phyloP scores from a whole-genome alignment of 1,140 invertebrate genomes.

The Drosophila elegans region DNA sequence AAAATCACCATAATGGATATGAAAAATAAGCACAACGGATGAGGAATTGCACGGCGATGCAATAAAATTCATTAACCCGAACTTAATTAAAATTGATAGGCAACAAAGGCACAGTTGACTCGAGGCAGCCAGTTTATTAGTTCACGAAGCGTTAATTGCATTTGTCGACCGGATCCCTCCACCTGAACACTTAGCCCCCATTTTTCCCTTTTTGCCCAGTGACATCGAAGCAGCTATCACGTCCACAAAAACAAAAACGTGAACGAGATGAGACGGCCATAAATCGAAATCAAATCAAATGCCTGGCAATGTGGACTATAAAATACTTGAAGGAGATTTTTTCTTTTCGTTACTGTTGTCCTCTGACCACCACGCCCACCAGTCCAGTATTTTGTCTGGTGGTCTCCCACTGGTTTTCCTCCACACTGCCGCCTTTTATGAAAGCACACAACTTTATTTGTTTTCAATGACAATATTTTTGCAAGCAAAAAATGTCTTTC shows the following conservation, averaged over 20 bases:
- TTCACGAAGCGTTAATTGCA: slow-evolving; percentile 54
- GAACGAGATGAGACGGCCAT: slow-evolving; percentile 50
- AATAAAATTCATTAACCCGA: slow-evolving; percentile 60
- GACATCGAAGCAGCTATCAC: slow-evolving; percentile 23
- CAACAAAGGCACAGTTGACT: slow-evolving; percentile 19
- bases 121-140: slow-evolving; percentile 49
- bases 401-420: slow-evolving; percentile 4
- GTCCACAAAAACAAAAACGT: slow-evolving; percentile 19
- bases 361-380: slow-evolving; percentile 31
- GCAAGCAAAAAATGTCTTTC: slow-evolving; percentile 36
- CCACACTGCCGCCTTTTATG: slow-evolving; percentile 60
- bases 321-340: slow-evolving; percentile 57
- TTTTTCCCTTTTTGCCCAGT: background rate
- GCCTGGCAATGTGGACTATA: slow-evolving; percentile 65
- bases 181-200: background rate
- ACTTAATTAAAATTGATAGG: slow-evolving; percentile 64
- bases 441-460: slow-evolving; percentile 82
- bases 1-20: slow-evolving; percentile 31
- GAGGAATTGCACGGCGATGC: slow-evolving; percentile 21
- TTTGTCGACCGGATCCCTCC: slow-evolving; percentile 15
- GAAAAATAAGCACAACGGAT: slow-evolving; percentile 13
- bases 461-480: slow-evolving; percentile 82
- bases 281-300: slow-evolving; percentile 79
- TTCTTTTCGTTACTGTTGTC: slow-evolving; percentile 5
- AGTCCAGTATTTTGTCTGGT: slow-evolving; percentile 5